Percentiles rank a stretch among this genome's conserved stretches.
Conservation (phyloP, 30 jellyfish, hydroid and myxozoan genomes). For the Chironex yamaguchii region DNA sequence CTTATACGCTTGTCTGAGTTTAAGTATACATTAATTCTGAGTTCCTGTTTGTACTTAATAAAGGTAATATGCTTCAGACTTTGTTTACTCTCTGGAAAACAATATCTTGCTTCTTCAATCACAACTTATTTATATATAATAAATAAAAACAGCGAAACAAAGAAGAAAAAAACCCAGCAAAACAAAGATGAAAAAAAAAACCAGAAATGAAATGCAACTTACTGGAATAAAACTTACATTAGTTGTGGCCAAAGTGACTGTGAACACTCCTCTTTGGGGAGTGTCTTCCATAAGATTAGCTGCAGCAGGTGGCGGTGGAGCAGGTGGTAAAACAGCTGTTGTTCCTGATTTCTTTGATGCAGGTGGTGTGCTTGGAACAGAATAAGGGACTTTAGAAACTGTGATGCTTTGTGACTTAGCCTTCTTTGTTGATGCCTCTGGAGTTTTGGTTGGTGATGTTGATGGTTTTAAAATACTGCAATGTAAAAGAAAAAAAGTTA, state of each 20-base stretch:
- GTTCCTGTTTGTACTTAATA: no score
- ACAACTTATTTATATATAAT: no score
- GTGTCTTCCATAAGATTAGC: background rate
- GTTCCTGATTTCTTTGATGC: background rate
- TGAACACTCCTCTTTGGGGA: background rate
- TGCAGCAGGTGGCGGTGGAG: conserved; percentile 1
- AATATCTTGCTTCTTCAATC: no score
- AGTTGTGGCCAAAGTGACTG: conserved; percentile 5
- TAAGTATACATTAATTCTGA: no score
- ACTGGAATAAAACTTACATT: no score
- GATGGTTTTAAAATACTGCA: background rate
- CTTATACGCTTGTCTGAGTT: no score
- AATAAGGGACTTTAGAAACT: background rate
- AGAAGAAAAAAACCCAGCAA: no score
- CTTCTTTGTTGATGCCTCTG: background rate
- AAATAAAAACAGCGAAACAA: no score
- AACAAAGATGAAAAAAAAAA: no score
- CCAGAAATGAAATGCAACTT: no score
- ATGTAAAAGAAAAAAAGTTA: background rate
- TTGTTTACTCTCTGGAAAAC: no score
- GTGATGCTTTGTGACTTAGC: background rate
- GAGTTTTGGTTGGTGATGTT: background rate
- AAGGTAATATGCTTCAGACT: no score
- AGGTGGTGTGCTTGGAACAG: background rate
- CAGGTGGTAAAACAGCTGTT: background rate